Conservation (phyloP, 2,113 vertebrate genomes). For the Taurulus bubalis region DNA sequence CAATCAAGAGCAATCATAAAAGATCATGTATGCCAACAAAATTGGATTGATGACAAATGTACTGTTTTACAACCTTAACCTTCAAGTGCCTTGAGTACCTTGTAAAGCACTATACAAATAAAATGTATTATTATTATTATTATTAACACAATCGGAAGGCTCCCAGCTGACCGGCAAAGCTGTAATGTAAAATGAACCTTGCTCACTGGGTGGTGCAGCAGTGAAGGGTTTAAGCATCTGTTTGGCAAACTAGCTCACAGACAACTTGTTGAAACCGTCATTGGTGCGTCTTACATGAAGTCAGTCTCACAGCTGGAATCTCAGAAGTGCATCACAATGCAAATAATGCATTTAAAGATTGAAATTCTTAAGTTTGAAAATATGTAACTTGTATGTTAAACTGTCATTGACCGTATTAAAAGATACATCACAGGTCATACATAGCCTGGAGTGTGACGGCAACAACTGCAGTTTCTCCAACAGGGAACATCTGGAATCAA, state of each 20-base stretch:
- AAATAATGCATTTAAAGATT: constrained; percentile 22
- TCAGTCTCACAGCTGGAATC: constrained; percentile 19
- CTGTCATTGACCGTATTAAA: constrained; percentile 24
- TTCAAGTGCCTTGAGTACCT: no score
- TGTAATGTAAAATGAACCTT: neutral
- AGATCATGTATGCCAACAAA: neutral
- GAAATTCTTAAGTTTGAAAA: constrained; percentile 1
- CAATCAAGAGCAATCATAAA: neutral
- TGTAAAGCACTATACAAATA: no score
- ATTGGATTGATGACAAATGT: neutral
- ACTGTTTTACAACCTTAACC: neutral
- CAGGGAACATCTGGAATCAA: constrained; percentile 38
- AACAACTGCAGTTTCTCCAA: constrained; percentile 25
- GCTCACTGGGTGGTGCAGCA: neutral
- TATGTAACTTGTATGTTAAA: constrained; percentile 4
- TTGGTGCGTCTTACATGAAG: neutral
- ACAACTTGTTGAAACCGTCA: no score
- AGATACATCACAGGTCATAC: constrained; percentile 20
- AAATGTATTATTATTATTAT: no score
- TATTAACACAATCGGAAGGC: neutral
- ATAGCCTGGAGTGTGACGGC: constrained; percentile 8
- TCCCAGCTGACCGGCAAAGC: no score
- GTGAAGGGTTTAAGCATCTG: neutral
- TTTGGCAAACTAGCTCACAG: no score
- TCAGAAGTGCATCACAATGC: neutral